These are phyloP conservation scores for Gonatopus flavifemur DNA, from an alignment of 1,140 invertebrate genomes.

Conservation along the genomic window DNA sequence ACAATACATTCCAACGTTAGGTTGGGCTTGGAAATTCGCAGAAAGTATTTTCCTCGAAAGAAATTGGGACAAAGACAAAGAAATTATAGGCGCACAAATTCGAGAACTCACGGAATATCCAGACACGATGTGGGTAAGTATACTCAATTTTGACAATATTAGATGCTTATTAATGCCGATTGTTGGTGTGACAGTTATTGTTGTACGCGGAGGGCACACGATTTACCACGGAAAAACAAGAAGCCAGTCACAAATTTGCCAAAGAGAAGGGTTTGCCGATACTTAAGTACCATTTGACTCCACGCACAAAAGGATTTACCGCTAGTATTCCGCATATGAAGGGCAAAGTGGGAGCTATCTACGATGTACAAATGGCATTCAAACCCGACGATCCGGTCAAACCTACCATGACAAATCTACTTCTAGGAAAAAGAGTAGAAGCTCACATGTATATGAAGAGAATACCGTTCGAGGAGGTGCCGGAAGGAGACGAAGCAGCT, in stretches of 20 bases:
- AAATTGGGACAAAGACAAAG: conserved; percentile 86
- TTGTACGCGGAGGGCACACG: conserved; percentile 95
- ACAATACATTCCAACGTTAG: conserved; percentile 88
- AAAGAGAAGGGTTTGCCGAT: conserved; percentile 80
- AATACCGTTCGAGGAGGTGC: conserved; percentile 79
- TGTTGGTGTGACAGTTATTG: conserved; percentile 73
- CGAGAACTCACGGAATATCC: conserved; percentile 82
- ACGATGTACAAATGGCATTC: conserved; percentile 83
- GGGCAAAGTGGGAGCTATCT: conserved; percentile 79
- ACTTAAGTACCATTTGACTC: conserved; percentile 88
- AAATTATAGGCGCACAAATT: conserved; percentile 79
- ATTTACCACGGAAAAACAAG: conserved; percentile 85
- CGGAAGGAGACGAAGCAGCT: conserved; percentile 75
- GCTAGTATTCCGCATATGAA: conserved; percentile 72
- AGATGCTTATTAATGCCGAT: not conserved
- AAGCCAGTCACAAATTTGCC: conserved; percentile 85
- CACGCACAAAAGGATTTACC: conserved; percentile 90
- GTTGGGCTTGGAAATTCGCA: conserved; percentile 93
- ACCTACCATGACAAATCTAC: conserved; percentile 78
- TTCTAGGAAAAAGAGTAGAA: conserved; percentile 75
- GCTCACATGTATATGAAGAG: conserved; percentile 81
- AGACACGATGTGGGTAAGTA: conserved; percentile 81
- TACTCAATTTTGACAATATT: conserved; percentile 2
- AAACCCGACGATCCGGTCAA: conserved; percentile 65
- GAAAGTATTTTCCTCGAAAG: conserved; percentile 92